Base-by-base conservation (phyloP, 2,113 vertebrate genomes). In the Lepus americanus region DNA sequence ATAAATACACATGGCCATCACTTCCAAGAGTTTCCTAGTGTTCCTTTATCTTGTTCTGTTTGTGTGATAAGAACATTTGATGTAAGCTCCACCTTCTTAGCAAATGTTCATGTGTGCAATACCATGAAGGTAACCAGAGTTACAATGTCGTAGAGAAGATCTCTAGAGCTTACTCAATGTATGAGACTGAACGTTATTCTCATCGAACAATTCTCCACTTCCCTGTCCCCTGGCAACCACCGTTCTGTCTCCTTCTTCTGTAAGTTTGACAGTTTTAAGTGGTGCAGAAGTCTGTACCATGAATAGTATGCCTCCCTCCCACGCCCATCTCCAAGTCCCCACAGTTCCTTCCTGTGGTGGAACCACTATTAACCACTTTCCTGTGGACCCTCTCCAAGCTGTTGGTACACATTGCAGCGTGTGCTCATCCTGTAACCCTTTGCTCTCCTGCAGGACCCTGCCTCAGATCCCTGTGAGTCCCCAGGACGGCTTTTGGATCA, bases 381-480 rank as follows among this genome's bases (percentile, higher is more conserved):
- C 64, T 16, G 3, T 3, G 17, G 3, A 33, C 10, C 10, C 36
- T 64, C 44, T 11, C 31, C 5, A 17, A 61, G 5, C 27, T 73
- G 9, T 27, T 74, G 20, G 23, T 8, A 9, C 72, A 72, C 0
- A 4, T 1, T 22, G 9, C 14, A 29, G 4, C 44, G 4, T 2
- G 16, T 39, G 0, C 17, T 64, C 17, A 81, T 90, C 83, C 22
- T 4, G 8, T 23, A 44, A 39, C 3, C 11, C 49, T 74, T 36
- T 59, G 55, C 20, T 81, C 55, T 25, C 55, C 36, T 6, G 19
- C 11, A 53, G 53, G 64, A 61, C 55, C 4, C 55, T 44, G 7
- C 44, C 49, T 83, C 11, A 14, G 9, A 20, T 53, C 5, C 59
- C 66, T 72, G 3, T 29, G 82, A 59, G 17, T 66, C 6, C 6